These are phyloP conservation scores for Polydrusus tereticollis DNA, from an alignment of 2,888 invertebrate genomes.

Conservation along the genomic window DNA sequence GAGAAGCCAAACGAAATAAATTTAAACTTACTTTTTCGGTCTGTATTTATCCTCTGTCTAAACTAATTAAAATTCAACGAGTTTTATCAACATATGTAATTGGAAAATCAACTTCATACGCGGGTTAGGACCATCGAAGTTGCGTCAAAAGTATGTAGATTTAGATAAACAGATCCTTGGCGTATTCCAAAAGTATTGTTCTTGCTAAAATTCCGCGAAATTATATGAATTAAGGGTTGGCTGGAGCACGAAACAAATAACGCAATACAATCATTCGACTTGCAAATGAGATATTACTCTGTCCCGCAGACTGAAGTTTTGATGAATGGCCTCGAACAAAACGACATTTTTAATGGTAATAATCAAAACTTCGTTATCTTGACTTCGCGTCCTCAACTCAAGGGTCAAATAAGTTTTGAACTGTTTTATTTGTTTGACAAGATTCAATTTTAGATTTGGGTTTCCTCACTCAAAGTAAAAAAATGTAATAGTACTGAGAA, in stretches of 20 bases:
- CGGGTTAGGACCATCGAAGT: not conserved
- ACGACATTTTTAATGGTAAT: slow-evolving; percentile 29
- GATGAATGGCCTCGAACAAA: slow-evolving; percentile 12
- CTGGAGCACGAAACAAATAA: slow-evolving; percentile 32
- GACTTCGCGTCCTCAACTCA: slow-evolving; percentile 5
- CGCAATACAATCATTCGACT: slow-evolving; percentile 35
- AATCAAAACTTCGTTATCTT: slow-evolving; percentile 26
- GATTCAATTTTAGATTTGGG: not conserved
- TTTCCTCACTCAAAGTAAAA: too few relatives aligned
- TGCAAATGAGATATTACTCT: slow-evolving; percentile 28
- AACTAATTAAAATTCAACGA: not conserved
- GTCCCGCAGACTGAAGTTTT: not conserved
- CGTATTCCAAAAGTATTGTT: slow-evolving; percentile 19
- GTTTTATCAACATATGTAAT: not conserved
- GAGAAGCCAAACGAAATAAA: not conserved
- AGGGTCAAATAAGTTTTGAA: not conserved
- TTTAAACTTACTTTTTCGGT: not conserved
- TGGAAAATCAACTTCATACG: not conserved
- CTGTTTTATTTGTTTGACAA: not conserved
- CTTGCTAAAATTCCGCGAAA: slow-evolving; percentile 31
- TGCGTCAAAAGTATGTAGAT: slow-evolving; percentile 21
- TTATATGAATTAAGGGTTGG: slow-evolving; percentile 28
- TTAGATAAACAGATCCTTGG: slow-evolving; percentile 9
- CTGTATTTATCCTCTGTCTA: not conserved
- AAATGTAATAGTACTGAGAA: too few relatives aligned